Evolutionary conservation across 2,888 invertebrate species (phyloP).

Genomic region (Melinaea menophilus): DNA sequence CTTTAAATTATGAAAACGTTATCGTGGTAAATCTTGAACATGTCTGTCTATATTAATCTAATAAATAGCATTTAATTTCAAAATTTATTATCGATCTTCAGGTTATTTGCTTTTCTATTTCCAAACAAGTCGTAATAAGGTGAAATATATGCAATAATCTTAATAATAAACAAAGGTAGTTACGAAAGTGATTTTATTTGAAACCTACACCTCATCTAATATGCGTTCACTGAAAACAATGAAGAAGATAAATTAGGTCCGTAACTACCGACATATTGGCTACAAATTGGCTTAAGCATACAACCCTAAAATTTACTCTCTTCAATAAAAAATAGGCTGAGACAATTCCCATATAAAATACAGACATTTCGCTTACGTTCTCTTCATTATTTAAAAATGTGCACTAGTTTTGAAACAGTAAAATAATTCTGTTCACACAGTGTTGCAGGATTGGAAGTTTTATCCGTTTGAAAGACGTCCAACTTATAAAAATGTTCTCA

Average conservation of each 20-base stretch:
- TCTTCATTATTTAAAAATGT: conserved; percentile 5
- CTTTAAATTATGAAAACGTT: not conserved
- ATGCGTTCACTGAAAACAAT: not conserved
- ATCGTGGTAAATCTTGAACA: too few species aligned
- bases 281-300: conserved; percentile 8
- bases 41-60: too few species aligned
- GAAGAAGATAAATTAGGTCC: not conserved
- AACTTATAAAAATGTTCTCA: conserved; percentile 13
- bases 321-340: conserved; percentile 9
- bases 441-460: not conserved
- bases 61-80: too few species aligned
- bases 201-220: too few species aligned
- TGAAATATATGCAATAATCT: too few species aligned
- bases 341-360: conserved; percentile 10
- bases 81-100: too few species aligned
- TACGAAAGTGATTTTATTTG: not conserved
- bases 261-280: not conserved
- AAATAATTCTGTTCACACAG: conserved; percentile 4
- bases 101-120: too few species aligned
- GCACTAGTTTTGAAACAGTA: not conserved
- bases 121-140: too few species aligned
- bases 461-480: conserved; percentile 16
- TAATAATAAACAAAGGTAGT: too few species aligned
- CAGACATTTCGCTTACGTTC: conserved; percentile 9
- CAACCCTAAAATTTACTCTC: conserved; percentile 9